A percentile compares a stretch with the other conserved stretches of the same genome.
Evolutionary conservation across 2,797 vertebrate genomes (phyloP).

Genomic region (Meda fulgida): DNA sequence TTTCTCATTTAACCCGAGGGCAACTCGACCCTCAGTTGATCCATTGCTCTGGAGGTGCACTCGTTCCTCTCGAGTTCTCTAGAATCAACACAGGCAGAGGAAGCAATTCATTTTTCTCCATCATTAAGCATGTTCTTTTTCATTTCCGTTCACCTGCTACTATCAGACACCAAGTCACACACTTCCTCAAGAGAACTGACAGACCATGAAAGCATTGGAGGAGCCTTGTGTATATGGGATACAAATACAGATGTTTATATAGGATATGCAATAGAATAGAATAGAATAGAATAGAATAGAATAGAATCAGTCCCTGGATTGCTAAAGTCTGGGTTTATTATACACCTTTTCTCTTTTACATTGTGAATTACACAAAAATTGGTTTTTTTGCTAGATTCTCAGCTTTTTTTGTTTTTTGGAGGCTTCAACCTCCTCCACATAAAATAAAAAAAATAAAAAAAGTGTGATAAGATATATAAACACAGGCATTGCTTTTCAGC

Average conservation of each 20-base stretch:
- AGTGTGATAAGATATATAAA: too few relatives aligned
- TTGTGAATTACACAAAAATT: background rate
- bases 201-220: background rate
- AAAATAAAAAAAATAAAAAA: background rate
- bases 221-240: background rate
- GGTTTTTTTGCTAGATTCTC: background rate
- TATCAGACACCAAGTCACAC: slow-evolving; percentile 7
- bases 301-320: background rate
- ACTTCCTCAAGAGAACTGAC: background rate
- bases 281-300: background rate
- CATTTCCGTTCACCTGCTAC: background rate
- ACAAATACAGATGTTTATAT: background rate
- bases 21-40: background rate
- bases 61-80: background rate
- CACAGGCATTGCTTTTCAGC: background rate
- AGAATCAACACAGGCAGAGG: slow-evolving; percentile 9
- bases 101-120: slow-evolving; percentile 15
- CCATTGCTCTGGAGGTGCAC: background rate
- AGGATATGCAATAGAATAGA: background rate
- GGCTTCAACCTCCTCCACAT: background rate
- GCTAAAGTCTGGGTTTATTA: background rate
- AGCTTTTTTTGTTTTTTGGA: background rate
- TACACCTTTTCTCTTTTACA: background rate
- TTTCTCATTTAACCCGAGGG: background rate
- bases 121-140: slow-evolving; percentile 33